A percentile compares a stretch with the other conserved stretches of the same genome.
Evolutionary conservation across 2,797 vertebrate species (phyloP).

Genomic region (Cryptoblepharus egeriae): DNA sequence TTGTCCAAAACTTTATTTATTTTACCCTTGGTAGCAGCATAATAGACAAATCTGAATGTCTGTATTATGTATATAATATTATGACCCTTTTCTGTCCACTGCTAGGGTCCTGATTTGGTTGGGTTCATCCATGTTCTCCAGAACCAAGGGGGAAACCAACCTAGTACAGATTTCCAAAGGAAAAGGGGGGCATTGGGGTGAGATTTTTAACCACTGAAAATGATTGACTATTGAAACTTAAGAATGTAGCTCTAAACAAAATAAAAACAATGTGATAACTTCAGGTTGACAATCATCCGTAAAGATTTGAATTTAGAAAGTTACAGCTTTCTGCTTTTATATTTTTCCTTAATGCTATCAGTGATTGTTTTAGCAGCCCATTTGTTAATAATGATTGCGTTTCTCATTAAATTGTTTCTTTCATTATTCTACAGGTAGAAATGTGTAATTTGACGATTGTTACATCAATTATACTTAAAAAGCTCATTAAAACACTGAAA

Average conservation of each 20-base stretch:
- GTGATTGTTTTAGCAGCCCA: constrained; percentile 82
- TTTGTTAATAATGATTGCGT: constrained; percentile 87
- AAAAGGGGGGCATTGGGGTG: background rate
- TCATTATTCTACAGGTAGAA: constrained; percentile 87
- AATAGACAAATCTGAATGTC: too few species aligned
- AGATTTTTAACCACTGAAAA: too few species aligned
- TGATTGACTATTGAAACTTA: background rate
- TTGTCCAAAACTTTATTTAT: background rate
- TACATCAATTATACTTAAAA: constrained; percentile 87
- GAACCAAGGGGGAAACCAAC: background rate
- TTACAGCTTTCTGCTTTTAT: constrained; percentile 71
- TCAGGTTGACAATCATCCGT: constrained; percentile 60
- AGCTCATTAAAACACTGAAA: constrained; percentile 87
- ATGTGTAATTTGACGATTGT: constrained; percentile 84
- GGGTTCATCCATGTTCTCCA: background rate
- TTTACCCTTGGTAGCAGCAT: background rate
- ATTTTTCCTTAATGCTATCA: constrained; percentile 82
- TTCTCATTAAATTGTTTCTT: constrained; percentile 86
- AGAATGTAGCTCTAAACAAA: background rate
- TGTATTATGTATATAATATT: background rate
- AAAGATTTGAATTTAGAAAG: constrained; percentile 66
- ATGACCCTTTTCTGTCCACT: background rate
- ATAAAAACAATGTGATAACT: constrained; percentile 36
- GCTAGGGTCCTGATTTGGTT: background rate
- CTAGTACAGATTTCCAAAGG: background rate